phyloP scores from a whole-genome alignment of 2,888 invertebrate genomes.

The Acronicta psi region DNA sequence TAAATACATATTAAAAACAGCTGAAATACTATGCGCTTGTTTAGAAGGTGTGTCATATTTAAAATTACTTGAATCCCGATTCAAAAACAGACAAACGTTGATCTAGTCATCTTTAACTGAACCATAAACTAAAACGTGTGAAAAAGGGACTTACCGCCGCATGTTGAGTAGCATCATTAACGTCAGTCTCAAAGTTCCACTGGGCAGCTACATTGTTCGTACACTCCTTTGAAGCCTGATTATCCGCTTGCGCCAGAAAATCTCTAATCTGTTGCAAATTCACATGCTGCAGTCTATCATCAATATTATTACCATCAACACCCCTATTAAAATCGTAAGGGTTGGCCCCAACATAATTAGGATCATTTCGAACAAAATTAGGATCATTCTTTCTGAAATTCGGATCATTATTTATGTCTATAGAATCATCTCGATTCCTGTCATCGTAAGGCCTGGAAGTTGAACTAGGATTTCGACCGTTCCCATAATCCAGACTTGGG shows the following conservation, averaged over 20 bases:
- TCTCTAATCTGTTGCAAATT: constrained; percentile 86
- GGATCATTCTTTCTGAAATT: constrained; percentile 86
- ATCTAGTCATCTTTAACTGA: no score
- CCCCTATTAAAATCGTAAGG: constrained; percentile 82
- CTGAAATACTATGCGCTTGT: no score
- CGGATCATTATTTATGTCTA: constrained; percentile 82
- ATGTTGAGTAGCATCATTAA: constrained; percentile 94
- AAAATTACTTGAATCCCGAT: no score
- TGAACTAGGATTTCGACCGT: constrained; percentile 70
- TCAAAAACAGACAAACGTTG: no score
- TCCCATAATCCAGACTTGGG: constrained; percentile 75
- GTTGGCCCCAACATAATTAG: constrained; percentile 80
- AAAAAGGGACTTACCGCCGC: constrained; percentile 92
- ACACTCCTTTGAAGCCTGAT: constrained; percentile 94
- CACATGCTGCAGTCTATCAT: constrained; percentile 81
- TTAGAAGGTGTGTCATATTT: no score
- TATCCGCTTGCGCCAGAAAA: constrained; percentile 92
- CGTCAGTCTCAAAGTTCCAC: constrained; percentile 96
- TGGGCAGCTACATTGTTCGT: constrained; percentile 96
- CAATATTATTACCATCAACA: constrained; percentile 74
- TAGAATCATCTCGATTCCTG: constrained; percentile 80
- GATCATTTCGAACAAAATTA: constrained; percentile 84
- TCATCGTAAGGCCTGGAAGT: constrained; percentile 71
- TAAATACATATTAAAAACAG: no score
- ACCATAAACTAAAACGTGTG: background rate